Percentiles rank a stretch among this genome's conserved stretches.
phyloP scores from a whole-genome alignment of 2,113 vertebrate genomes.

The Cochlearius cochlearius region DNA sequence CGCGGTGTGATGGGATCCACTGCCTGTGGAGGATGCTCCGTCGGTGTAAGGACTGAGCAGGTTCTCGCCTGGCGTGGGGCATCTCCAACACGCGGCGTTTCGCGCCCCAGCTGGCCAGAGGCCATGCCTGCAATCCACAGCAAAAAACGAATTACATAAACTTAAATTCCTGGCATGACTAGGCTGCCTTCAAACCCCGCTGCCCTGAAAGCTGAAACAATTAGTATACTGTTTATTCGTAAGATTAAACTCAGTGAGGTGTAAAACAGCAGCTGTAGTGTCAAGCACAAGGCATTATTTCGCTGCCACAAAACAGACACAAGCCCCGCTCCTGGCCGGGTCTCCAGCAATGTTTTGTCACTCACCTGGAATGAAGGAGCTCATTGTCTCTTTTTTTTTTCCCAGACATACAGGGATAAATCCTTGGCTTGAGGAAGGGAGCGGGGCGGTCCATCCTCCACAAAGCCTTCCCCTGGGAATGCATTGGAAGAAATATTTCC shows the following conservation, averaged over 20 bases:
- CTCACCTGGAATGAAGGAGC: not conserved
- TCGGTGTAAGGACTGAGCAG: not conserved
- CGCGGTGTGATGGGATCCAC: fast-evolving
- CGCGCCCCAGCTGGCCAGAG: not conserved
- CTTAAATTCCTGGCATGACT: slow-evolving; percentile 56
- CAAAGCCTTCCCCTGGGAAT: not conserved
- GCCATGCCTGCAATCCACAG: not conserved
- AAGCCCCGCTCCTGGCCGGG: not conserved
- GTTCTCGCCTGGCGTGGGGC: not conserved
- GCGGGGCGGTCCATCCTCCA: fast-evolving
- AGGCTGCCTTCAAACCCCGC: not conserved
- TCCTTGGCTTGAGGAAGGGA: not conserved
- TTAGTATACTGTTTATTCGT: slow-evolving; percentile 52
- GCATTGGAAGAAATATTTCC: not conserved
- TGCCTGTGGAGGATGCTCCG: not conserved
- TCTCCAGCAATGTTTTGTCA: not conserved
- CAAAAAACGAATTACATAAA: slow-evolving; percentile 29
- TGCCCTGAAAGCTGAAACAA: slow-evolving; percentile 51
- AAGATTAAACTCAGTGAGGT: slow-evolving; percentile 43
- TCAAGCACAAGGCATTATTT: not conserved
- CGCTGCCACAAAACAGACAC: not conserved
- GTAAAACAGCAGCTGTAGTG: slow-evolving; percentile 4
- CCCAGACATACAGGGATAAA: not conserved
- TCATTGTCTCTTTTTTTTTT: not conserved
- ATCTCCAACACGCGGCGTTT: not conserved